phyloP scores from a whole-genome alignment of 2,113 vertebrate species.

The Pholis gunnellus region DNA sequence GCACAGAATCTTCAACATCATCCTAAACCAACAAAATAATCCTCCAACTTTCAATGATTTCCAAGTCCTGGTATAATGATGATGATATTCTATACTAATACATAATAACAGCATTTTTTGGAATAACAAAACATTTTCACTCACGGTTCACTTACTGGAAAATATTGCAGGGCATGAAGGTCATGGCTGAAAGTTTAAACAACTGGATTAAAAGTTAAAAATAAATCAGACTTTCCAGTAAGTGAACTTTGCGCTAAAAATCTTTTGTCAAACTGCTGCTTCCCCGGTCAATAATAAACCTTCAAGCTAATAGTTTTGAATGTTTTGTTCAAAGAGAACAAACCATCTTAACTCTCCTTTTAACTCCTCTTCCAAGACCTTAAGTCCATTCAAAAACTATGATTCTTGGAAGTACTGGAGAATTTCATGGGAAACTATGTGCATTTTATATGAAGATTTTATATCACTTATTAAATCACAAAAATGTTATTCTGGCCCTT shows the following conservation, averaged over 20 bases:
- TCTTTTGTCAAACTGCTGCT: background rate
- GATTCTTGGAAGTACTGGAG: slow-evolving; percentile 3
- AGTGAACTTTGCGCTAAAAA: background rate
- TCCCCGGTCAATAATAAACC: background rate
- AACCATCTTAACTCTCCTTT: background rate
- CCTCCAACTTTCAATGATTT: background rate
- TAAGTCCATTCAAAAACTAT: slow-evolving; percentile 35
- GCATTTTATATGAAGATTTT: slow-evolving; percentile 37
- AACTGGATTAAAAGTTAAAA: background rate
- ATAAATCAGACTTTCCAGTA: background rate
- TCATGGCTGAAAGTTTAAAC: background rate
- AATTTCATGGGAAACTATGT: slow-evolving; percentile 25
- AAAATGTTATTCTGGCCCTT: slow-evolving; percentile 37
- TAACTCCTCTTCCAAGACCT: slow-evolving; percentile 10
- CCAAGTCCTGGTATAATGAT: background rate
- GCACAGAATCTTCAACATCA: background rate
- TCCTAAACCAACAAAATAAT: background rate
- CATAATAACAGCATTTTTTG: background rate
- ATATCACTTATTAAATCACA: slow-evolving; percentile 47
- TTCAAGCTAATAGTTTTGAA: background rate
- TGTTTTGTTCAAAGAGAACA: slow-evolving; percentile 20
- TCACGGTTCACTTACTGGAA: background rate
- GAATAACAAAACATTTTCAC: background rate
- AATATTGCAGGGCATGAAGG: background rate
- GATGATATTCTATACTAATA: background rate